Evolutionary conservation across 1,140 invertebrate species (phyloP).

Genomic region (Protaetia brevitarsis): DNA sequence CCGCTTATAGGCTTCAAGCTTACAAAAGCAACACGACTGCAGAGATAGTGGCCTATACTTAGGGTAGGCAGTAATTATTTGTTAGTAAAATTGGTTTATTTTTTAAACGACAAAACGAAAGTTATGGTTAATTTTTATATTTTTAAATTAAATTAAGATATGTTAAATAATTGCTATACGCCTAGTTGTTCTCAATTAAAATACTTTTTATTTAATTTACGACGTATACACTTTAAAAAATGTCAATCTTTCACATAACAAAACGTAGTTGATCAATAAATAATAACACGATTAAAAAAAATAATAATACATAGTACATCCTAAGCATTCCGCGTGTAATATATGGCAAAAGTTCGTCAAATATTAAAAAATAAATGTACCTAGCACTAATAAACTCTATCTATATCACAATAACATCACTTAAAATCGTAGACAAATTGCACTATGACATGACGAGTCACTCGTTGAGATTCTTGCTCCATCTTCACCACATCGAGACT

Average conservation of each 20-base stretch:
- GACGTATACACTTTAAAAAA: background rate
- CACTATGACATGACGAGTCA: background rate
- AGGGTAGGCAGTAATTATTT: too few species aligned
- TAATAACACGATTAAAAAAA: slow-evolving; percentile 1
- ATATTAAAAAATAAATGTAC: slow-evolving; percentile 7
- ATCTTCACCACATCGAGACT: slow-evolving; percentile 18
- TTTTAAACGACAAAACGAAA: too few species aligned
- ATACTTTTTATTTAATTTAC: background rate
- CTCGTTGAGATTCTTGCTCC: background rate
- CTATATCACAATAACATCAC: slow-evolving; percentile 22
- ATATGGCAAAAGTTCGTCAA: slow-evolving; percentile 1
- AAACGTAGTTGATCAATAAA: slow-evolving; percentile 5
- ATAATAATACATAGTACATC: background rate
- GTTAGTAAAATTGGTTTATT: too few species aligned
- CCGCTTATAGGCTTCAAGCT: too few species aligned
- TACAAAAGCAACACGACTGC: too few species aligned
- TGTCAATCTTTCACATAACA: slow-evolving; percentile 4
- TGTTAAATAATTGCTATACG: too few species aligned
- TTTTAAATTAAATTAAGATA: too few species aligned
- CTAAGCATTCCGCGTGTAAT: background rate
- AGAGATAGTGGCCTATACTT: too few species aligned
- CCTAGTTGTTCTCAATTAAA: too few species aligned
- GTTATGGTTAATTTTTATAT: too few species aligned
- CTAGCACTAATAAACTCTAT: slow-evolving; percentile 16
- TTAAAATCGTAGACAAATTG: slow-evolving; percentile 17